Percentiles rank a stretch among this genome's conserved stretches.
Evolutionary conservation across 2,888 invertebrate genomes (phyloP).

Genomic region (Acholoe squamosa): DNA sequence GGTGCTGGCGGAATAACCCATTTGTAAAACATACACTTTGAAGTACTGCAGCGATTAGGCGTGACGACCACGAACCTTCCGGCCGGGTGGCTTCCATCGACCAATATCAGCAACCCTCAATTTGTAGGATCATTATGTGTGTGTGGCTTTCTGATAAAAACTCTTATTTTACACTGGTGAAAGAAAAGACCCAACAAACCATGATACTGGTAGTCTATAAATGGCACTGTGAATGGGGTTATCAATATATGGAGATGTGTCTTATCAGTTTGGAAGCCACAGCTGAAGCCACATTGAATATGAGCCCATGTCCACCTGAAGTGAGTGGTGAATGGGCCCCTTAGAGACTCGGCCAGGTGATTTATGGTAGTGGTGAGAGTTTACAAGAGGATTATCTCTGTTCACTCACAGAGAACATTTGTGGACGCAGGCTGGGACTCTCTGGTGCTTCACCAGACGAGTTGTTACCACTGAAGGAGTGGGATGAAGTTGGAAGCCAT

Average conservation of each 20-base stretch:
- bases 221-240: neutral
- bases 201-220: neutral
- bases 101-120: neutral
- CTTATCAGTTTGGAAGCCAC: slow-evolving; percentile 14
- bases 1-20: neutral
- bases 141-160: slow-evolving; percentile 12
- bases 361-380: slow-evolving; percentile 27
- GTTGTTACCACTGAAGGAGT: neutral
- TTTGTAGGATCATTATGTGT: neutral
- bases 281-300: neutral
- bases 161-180: neutral
- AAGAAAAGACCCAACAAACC: neutral
- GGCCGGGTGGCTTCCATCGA: neutral
- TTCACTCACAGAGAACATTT: slow-evolving; percentile 20
- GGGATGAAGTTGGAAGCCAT: neutral
- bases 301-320: slow-evolving; percentile 8
- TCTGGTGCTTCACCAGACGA: neutral
- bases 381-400: slow-evolving; percentile 37
- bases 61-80: neutral
- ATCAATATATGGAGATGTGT: neutral
- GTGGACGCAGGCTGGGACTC: neutral
- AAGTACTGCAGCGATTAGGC: neutral
- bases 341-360: neutral
- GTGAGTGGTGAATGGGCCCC: neutral
- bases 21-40: slow-evolving; percentile 46